Percentiles rank a stretch among this genome's conserved stretches.
Evolutionary conservation across 23 tunicate genomes (phyloP).

Genomic region (Aplidium turbinatum): DNA sequence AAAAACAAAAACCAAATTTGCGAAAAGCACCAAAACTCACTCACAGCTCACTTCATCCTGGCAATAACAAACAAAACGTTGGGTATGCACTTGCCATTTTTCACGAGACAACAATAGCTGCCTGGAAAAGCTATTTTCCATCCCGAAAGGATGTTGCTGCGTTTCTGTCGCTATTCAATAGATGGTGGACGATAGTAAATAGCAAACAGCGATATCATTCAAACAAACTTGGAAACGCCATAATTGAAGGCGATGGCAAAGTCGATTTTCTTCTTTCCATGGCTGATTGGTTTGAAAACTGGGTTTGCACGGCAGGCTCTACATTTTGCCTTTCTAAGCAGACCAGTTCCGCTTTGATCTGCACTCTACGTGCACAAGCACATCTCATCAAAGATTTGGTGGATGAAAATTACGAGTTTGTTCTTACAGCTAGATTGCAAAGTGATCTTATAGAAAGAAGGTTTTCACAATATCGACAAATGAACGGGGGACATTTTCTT

Average conservation of each 20-base stretch:
- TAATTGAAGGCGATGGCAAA: constrained; percentile 9
- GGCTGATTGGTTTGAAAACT: constrained; percentile 3
- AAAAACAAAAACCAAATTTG: background rate
- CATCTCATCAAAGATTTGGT: constrained; percentile 2
- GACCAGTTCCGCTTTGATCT: background rate
- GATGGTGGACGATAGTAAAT: constrained; percentile 15
- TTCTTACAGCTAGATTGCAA: background rate
- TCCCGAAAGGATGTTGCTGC: constrained; percentile 16
- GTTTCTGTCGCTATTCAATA: background rate
- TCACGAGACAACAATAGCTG: constrained; percentile 23
- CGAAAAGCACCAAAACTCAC: constrained; percentile 2
- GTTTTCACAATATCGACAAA: constrained; percentile 11
- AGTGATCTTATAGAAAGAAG: constrained; percentile 8
- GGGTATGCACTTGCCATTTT: constrained; percentile 16
- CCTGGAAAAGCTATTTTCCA: constrained; percentile 24
- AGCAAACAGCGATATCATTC: constrained; percentile 12
- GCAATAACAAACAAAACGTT: constrained; percentile 20
- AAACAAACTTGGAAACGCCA: constrained; percentile 13
- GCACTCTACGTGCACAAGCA: constrained; percentile 13
- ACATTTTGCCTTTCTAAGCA: constrained; percentile 13
- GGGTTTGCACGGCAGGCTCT: background rate
- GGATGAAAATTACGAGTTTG: constrained; percentile 1
- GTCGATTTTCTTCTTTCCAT: background rate
- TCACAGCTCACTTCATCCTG: constrained; percentile 10
- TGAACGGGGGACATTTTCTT: constrained; percentile 4